Evolutionary conservation across 2,888 invertebrate species (phyloP), one percentile per base, ranked within the genome.

Genomic region (Panzeria rudis): DNA sequence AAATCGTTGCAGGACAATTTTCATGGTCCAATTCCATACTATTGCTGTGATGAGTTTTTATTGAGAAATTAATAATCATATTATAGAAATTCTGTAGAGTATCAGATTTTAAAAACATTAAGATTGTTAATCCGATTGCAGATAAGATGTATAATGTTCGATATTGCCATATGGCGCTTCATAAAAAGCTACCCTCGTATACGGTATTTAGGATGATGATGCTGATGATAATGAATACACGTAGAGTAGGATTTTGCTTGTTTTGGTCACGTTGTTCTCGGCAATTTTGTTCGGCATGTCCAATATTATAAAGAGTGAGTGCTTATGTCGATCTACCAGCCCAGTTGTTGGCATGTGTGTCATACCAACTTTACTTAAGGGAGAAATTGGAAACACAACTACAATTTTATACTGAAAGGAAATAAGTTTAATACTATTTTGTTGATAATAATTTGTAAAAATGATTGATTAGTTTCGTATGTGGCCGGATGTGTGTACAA

Each of bases 381-480:
- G 32, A 32, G 23, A 52, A 20, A 25, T 59, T 7, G 54, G n/a
- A 20, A 20, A 61, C 35, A 47, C n/a, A 32, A 17, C 9, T 69
- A 81, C 50, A 54, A 78, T 78, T 79, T 76, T 23, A 20, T 69
- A 76, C 13, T 38, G 23, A 52, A 54, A 80, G 80, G 83, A 75
- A 83, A 77, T 85, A 77, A 77, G 59, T 79, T 78, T 83, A 71
- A 80, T 83, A 23, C 54, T 50, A 62, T 72, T 83, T 68, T 56
- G 68, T 68, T 80, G 59, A 80, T 77, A 72, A 79, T 83, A 79
- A 80, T 83, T 86, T 86, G 71, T 76, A 62, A 76, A 73, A 83
- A 77, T 83, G 82, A 86, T 86, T 83, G 83, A 83, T 83, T 83
- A 79, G 29, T 61, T 76, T 76, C 52, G 41, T 62, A 17, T 77